Percentiles rank a stretch among this genome's conserved stretches.
These are phyloP conservation scores for Sciurus niger DNA, from an alignment of 2,113 vertebrate genomes.

Conservation along the genomic window DNA sequence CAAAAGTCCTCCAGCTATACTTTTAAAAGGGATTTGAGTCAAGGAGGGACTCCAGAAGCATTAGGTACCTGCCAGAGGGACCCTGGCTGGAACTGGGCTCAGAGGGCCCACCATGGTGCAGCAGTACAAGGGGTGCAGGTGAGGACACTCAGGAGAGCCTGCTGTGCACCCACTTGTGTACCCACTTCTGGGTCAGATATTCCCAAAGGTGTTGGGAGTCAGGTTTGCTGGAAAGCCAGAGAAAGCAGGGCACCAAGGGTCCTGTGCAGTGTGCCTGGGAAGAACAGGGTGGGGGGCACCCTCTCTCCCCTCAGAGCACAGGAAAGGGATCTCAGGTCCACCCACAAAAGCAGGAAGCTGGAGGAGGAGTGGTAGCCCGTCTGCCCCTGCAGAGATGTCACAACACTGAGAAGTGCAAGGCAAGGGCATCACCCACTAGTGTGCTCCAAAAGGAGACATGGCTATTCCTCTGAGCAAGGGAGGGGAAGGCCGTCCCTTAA, in stretches of 20 bases:
- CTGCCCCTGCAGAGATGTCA: not conserved
- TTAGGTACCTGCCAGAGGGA: not conserved
- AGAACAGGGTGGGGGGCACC: not conserved
- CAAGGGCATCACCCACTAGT: not conserved
- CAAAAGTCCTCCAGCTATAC: not conserved
- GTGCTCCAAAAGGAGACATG: not conserved
- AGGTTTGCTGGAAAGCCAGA: not conserved
- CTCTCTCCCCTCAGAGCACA: not conserved
- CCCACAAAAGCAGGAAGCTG: not conserved
- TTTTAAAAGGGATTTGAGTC: not conserved
- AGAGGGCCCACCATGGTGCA: not conserved
- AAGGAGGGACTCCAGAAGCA: not conserved
- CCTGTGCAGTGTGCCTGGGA: not conserved
- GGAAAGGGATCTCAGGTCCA: not conserved
- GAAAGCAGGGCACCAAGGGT: not conserved
- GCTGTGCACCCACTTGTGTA: too few species aligned
- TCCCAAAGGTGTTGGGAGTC: not conserved
- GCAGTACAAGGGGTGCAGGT: not conserved
- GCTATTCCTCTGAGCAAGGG: not conserved
- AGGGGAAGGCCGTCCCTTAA: not conserved
- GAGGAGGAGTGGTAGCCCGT: not conserved
- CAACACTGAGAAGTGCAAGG: not conserved
- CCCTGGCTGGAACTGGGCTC: not conserved
- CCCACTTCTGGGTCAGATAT: not conserved
- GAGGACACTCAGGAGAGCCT: not conserved